These are phyloP conservation scores for Myodes glareolus DNA, from an alignment of 2,113 vertebrate genomes.

Conservation along the genomic window DNA sequence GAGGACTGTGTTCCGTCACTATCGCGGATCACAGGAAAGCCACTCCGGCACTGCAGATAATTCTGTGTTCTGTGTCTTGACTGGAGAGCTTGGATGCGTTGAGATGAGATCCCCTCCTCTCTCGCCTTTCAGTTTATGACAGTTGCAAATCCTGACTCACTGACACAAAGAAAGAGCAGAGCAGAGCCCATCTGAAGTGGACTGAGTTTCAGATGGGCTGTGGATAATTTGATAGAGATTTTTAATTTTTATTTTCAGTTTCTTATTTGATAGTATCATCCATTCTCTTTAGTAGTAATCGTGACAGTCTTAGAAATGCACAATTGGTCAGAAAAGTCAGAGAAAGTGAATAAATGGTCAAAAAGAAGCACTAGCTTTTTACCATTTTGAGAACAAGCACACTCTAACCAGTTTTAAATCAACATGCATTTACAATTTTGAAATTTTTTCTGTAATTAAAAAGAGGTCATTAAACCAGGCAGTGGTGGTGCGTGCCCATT, in stretches of 20 bases:
- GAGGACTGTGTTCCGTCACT: background rate
- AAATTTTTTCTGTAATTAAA: background rate
- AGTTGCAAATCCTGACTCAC: background rate
- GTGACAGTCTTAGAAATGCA: background rate
- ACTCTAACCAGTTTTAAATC: background rate
- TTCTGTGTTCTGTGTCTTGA: too few species aligned
- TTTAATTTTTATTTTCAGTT: background rate
- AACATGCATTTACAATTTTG: background rate
- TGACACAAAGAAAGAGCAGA: background rate
- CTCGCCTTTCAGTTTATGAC: background rate
- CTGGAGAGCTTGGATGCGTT: background rate
- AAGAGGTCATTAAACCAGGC: background rate
- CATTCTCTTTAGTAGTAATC: background rate
- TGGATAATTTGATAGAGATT: background rate
- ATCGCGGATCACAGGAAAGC: background rate
- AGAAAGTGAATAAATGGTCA: background rate
- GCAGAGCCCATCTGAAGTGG: background rate
- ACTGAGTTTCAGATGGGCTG: background rate
- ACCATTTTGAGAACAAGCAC: background rate
- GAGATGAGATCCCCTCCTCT: too few species aligned
- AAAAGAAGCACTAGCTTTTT: background rate
- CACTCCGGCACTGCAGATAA: background rate
- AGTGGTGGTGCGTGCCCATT: rapidly evolving
- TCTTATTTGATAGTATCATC: background rate
- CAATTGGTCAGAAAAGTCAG: background rate